Conservation (phyloP, 2,797 vertebrate species). For the Glossophaga mutica region DNA sequence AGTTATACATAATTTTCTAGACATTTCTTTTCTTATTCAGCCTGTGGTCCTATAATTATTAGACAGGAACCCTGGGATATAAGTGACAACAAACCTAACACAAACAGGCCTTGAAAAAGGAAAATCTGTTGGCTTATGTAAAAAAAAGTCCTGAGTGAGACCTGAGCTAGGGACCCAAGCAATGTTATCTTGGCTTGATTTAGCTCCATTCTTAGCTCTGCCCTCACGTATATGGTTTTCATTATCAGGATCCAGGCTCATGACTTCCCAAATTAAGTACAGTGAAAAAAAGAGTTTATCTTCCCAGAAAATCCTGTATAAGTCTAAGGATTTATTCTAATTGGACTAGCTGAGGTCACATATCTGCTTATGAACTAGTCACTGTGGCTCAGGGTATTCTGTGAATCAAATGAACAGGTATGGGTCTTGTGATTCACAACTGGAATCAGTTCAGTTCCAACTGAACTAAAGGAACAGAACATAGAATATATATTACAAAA, state of each 20-base stretch:
- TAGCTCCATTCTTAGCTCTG: background rate
- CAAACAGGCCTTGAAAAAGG: background rate
- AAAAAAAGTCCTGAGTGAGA: background rate
- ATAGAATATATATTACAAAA: background rate
- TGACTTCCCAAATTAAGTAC: background rate
- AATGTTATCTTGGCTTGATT: background rate
- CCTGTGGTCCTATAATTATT: background rate
- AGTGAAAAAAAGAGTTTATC: background rate
- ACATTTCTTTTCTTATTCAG: background rate
- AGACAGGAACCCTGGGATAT: background rate
- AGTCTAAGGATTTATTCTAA: background rate
- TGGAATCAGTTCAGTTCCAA: background rate
- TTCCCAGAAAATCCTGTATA: background rate
- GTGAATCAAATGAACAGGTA: background rate
- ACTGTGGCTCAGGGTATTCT: background rate
- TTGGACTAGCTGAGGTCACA: background rate
- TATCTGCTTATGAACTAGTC: background rate
- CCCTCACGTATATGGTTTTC: background rate
- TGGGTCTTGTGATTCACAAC: background rate
- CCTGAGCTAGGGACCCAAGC: background rate
- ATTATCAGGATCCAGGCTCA: background rate
- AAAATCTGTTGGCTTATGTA: background rate
- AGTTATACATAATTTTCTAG: background rate
- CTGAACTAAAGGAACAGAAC: background rate
- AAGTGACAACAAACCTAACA: background rate